A percentile compares a stretch with the other conserved stretches of the same genome.
Evolutionary conservation across 2,113 vertebrate species (phyloP).

Genomic region (Oplegnathus fasciatus): DNA sequence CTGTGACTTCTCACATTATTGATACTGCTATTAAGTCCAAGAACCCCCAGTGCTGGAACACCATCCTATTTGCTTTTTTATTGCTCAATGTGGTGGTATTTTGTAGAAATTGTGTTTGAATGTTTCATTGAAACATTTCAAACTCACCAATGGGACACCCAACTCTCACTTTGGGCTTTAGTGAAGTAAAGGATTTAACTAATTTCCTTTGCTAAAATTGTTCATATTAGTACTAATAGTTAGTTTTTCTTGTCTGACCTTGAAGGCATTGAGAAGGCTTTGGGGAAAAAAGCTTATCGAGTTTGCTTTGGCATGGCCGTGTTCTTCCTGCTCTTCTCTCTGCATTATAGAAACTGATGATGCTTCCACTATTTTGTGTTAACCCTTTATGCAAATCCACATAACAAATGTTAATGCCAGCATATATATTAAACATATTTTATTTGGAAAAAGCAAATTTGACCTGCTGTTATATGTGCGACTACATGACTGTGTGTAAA

Average conservation of each 20-base stretch:
- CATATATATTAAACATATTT: too few relatives aligned
- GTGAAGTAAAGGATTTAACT: too few relatives aligned
- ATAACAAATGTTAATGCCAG: not conserved
- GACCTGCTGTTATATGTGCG: not conserved
- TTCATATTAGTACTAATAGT: too few relatives aligned
- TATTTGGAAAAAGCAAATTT: not conserved
- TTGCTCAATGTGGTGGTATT: not conserved
- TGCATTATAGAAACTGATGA: slow-evolving; percentile 53
- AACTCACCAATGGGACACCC: too few relatives aligned
- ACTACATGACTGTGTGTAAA: too few relatives aligned
- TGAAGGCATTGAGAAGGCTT: too few relatives aligned
- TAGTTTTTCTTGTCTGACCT: too few relatives aligned
- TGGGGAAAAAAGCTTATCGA: too few relatives aligned
- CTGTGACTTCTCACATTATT: not conserved
- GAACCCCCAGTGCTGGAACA: not conserved
- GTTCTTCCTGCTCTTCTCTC: slow-evolving; percentile 97
- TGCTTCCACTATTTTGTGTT: not conserved
- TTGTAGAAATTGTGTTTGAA: too few relatives aligned
- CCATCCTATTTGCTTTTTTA: not conserved
- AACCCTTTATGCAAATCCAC: not conserved
- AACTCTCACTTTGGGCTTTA: too few relatives aligned
- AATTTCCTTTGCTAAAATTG: too few relatives aligned
- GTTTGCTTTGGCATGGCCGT: slow-evolving; percentile 98
- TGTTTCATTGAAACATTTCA: too few relatives aligned
- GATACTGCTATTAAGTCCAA: not conserved